These are phyloP conservation scores for Mesoligia furuncula DNA, from an alignment of 2,888 invertebrate genomes.

Conservation along the genomic window DNA sequence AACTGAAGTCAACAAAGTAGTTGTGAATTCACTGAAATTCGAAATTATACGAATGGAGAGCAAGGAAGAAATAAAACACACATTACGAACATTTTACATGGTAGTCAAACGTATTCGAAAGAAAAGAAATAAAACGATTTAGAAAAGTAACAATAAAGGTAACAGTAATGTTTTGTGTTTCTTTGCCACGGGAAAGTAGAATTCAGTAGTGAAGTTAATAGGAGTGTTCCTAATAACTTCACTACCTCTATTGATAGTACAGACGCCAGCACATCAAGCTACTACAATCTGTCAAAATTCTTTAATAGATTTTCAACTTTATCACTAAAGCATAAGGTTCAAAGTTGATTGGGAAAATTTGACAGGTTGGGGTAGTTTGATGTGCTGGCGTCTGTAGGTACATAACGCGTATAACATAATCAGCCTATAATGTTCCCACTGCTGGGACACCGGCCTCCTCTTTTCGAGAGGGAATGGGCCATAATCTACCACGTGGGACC, in stretches of 20 bases:
- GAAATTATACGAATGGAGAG: neutral
- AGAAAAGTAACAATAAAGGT: too few species aligned
- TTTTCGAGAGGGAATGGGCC: neutral
- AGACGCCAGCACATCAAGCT: too few species aligned
- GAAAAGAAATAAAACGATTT: neutral
- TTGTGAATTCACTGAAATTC: neutral
- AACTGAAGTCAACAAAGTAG: neutral
- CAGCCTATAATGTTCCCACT: neutral
- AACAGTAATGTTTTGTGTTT: neutral
- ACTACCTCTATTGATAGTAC: too few species aligned
- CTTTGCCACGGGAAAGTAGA: too few species aligned
- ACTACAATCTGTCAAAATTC: too few species aligned
- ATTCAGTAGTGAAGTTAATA: too few species aligned
- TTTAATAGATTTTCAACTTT: too few species aligned
- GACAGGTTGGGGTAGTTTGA: too few species aligned
- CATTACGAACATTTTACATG: neutral
- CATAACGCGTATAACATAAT: neutral
- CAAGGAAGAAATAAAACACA: neutral
- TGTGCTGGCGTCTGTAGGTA: too few species aligned
- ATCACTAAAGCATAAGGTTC: too few species aligned
- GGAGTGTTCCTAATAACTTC: too few species aligned
- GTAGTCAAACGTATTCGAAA: neutral
- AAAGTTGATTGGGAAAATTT: too few species aligned
- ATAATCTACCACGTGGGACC: neutral
- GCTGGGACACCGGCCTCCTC: neutral